Base-by-base conservation (phyloP, 2,113 vertebrate genomes). In the Fulmarus glacialis region DNA sequence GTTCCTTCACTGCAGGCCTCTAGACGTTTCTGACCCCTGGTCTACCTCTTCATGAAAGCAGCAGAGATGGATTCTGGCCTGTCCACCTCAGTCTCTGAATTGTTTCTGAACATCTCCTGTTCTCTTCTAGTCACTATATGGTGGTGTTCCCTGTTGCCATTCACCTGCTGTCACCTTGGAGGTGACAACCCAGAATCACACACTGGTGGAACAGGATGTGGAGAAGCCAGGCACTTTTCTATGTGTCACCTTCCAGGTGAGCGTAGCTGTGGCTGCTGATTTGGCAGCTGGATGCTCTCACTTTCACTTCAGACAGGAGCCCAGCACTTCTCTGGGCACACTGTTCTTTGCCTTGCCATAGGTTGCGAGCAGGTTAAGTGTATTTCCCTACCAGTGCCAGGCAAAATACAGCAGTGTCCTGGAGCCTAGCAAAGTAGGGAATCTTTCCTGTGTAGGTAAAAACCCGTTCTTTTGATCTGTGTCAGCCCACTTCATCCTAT, bases 121-220 rank as follows among this genome's bases (percentile, higher is more conserved):
- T 94, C 58, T 93, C 53, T 96, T 83, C 45, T 64, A 97, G 91
- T 43, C 94, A 96, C 27, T 96, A 82, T 13, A 52, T 93, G 81
- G 81, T 97, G 36, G 81, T 94, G 66, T 81, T 98, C 71, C 96
- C 96, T 75, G 96, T 95, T 68, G 21, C 93, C 74, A 87, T 98
- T 79, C 90, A 87, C 62, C 27, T 67, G 23, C 52, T 43, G 24
- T 97, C 58, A 97, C 86, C 34, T 70, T 97, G 75, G 62, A 96
- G 52, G 55, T 60, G 55, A 29, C 70, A 85, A 34, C 21, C 10
- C 55, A 87, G 67, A 97, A 97, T 53, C 60, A 96, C 82, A 96
- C 90, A 3, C 56, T 98, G 67, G 38, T 97, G 66, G 63, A 96
- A 38, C n/a, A 63, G 55, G 88, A 97, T 29, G 95, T 96, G 74